Evolutionary conservation across 2,888 invertebrate species (phyloP).

Genomic region (Campoplex capitator): DNA sequence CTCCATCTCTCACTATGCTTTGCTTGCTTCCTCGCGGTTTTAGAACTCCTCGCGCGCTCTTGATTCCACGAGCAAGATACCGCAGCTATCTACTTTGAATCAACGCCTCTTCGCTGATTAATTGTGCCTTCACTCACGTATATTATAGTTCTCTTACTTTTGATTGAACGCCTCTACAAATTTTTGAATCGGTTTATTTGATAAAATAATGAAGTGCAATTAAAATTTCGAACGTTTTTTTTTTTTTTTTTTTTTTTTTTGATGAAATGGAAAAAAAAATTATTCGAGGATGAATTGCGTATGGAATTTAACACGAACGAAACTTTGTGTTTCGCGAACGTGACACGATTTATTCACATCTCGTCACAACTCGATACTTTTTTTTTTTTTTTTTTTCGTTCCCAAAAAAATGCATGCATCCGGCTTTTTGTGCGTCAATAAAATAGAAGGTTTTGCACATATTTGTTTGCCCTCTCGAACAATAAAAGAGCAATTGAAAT

Average conservation of each 20-base stretch:
- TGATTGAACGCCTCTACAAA: not conserved
- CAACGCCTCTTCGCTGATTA: not conserved
- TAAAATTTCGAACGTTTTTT: not conserved
- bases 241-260: too few species aligned
- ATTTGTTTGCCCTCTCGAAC: constrained; percentile 26
- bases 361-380: constrained; percentile 7
- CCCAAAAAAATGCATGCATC: constrained; percentile 10
- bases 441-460: constrained; percentile 18
- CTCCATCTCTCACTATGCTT: not conserved
- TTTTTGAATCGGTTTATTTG: constrained; percentile 21
- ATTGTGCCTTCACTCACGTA: constrained; percentile 37
- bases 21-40: constrained; percentile 34
- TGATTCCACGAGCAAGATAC: constrained; percentile 52
- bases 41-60: constrained; percentile 31
- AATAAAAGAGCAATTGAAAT: constrained; percentile 30
- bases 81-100: constrained; percentile 22
- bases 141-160: constrained; percentile 7
- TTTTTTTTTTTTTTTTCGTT: not conserved
- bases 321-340: not conserved
- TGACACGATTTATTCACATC: constrained; percentile 23
- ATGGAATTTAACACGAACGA: not conserved
- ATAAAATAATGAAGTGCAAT: not conserved
- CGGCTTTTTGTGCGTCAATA: constrained; percentile 35
- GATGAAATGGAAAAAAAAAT: not conserved
- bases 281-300: not conserved